Conservation (phyloP, 2,888 invertebrate species). For the Ectemnius cavifrons region DNA sequence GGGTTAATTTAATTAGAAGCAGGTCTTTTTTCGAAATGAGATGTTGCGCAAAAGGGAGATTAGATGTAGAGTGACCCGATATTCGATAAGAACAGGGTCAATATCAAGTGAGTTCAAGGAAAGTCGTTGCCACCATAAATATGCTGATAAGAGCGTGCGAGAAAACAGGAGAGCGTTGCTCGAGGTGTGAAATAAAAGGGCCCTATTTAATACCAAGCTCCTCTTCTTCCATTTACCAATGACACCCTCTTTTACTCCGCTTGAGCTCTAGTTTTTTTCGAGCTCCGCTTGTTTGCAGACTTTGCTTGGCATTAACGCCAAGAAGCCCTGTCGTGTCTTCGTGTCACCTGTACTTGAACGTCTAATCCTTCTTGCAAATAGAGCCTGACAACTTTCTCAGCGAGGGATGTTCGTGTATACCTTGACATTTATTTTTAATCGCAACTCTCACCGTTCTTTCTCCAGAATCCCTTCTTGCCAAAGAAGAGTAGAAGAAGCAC, state of each 20-base stretch:
- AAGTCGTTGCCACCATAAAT: constrained; percentile 52
- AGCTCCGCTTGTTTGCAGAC: background rate
- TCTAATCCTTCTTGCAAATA: too few relatives aligned
- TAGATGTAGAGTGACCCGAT: constrained; percentile 24
- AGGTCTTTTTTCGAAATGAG: background rate
- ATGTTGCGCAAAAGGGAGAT: background rate
- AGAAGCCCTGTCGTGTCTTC: too few relatives aligned
- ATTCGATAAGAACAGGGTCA: constrained; percentile 55
- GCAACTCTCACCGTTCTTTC: background rate
- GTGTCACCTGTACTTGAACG: too few relatives aligned
- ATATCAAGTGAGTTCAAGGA: constrained; percentile 59
- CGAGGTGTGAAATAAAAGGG: constrained; percentile 4
- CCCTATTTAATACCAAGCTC: background rate
- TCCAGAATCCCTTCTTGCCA: constrained; percentile 81
- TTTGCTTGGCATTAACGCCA: too few relatives aligned
- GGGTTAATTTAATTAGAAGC: too few relatives aligned
- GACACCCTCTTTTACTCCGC: background rate
- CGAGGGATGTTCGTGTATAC: too few relatives aligned
- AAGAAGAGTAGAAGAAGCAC: constrained; percentile 68
- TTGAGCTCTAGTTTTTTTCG: background rate
- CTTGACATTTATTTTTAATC: too few relatives aligned
- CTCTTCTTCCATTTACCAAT: background rate
- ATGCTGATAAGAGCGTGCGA: constrained; percentile 26
- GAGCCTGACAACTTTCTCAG: too few relatives aligned
- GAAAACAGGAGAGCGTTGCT: background rate